phyloP scores from a whole-genome alignment of 2,797 vertebrate species.

The Myripristis murdjan region DNA sequence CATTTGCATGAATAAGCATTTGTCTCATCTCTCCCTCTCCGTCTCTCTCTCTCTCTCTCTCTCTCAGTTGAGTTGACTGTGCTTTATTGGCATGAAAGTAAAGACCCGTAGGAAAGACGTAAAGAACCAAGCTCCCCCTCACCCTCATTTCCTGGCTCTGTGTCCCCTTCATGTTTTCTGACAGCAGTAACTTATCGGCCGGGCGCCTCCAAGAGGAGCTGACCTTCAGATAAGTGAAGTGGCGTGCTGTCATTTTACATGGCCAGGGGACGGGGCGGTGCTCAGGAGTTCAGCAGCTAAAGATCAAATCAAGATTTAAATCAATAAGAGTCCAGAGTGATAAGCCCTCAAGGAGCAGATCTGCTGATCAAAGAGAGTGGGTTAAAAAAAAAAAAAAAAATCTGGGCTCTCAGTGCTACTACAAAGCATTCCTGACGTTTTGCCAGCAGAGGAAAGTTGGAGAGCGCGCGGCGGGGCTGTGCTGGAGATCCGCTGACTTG shows the following conservation, averaged over 20 bases:
- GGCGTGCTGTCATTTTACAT: background rate
- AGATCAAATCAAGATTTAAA: too few relatives aligned
- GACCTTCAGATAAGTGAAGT: constrained; percentile 59
- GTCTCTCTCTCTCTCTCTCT: too few relatives aligned
- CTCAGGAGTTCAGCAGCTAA: too few relatives aligned
- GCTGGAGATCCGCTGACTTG: constrained; percentile 35
- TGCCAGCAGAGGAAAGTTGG: background rate
- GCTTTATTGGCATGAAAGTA: constrained; percentile 28
- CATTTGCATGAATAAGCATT: constrained; percentile 26
- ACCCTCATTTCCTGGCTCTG: constrained; percentile 42
- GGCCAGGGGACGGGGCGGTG: background rate
- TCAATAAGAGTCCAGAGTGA: too few relatives aligned
- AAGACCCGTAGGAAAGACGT: background rate
- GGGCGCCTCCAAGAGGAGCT: constrained; percentile 32
- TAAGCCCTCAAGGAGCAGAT: constrained; percentile 3
- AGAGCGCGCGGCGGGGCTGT: background rate
- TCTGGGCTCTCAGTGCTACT: too few relatives aligned
- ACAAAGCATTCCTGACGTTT: background rate
- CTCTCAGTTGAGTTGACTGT: constrained; percentile 17
- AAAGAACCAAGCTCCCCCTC: constrained; percentile 8
- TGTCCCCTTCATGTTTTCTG: constrained; percentile 40
- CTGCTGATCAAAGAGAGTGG: background rate
- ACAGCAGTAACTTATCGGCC: constrained; percentile 27
- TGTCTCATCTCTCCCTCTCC: constrained; percentile 21
- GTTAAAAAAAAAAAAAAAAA: too few relatives aligned